These are phyloP conservation scores for Amaurobius ferox DNA, from an alignment of 2,888 invertebrate genomes.

Conservation along the genomic window DNA sequence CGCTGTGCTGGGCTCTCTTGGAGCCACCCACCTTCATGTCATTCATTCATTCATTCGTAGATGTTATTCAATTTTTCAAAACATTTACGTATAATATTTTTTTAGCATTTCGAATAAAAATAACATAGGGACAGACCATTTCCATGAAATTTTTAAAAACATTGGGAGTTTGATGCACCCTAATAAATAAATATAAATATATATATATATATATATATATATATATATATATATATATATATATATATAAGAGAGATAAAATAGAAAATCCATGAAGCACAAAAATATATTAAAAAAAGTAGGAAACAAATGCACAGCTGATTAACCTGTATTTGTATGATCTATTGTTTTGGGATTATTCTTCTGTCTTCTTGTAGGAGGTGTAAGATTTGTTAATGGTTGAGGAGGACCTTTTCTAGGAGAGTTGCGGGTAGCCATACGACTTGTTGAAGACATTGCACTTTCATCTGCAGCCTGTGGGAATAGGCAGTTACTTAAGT, in stretches of 20 bases:
- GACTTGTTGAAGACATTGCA: slow-evolving; percentile 25
- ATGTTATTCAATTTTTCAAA: background rate
- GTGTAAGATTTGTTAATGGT: slow-evolving; percentile 17
- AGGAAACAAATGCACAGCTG: background rate
- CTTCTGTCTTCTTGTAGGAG: slow-evolving; percentile 42
- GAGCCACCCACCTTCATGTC: too few relatives aligned
- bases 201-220: too few relatives aligned
- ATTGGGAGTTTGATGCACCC: slow-evolving; percentile 12
- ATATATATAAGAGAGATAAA: too few relatives aligned
- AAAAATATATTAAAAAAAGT: background rate
- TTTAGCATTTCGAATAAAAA: slow-evolving; percentile 1
- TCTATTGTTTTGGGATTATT: slow-evolving; percentile 10
- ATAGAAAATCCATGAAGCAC: too few relatives aligned
- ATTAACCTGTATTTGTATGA: slow-evolving; percentile 18
- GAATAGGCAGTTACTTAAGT: too few relatives aligned
- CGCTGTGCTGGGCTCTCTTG: too few relatives aligned
- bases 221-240: too few relatives aligned
- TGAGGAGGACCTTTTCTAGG: slow-evolving; percentile 76
- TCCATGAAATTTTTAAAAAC: background rate
- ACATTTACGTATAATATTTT: background rate
- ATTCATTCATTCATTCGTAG: too few relatives aligned
- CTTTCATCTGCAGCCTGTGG: slow-evolving; percentile 39
- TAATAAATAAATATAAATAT: too few relatives aligned
- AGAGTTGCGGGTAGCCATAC: slow-evolving; percentile 78
- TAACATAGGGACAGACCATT: slow-evolving; percentile 10